Percentiles rank a stretch among this genome's conserved stretches.
These are phyloP conservation scores for Brachymystax lenok DNA, from an alignment of 2,797 vertebrate genomes.

Conservation along the genomic window DNA sequence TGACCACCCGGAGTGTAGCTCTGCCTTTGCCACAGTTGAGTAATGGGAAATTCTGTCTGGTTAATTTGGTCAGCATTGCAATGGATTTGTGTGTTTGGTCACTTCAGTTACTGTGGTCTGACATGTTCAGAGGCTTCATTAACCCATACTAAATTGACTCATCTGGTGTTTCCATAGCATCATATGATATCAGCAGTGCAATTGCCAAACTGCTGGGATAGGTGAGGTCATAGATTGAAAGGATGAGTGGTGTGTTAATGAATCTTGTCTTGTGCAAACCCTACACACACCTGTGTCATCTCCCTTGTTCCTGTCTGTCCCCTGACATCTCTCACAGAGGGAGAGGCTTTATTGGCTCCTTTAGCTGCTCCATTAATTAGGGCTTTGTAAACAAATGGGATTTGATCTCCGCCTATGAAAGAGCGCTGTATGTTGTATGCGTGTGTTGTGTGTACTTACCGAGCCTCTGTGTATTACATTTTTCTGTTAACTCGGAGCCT, in stretches of 20 bases:
- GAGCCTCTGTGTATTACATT: slow-evolving; percentile 11
- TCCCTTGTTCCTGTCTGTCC: neutral
- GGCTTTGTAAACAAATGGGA: slow-evolving; percentile 52
- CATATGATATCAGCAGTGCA: neutral
- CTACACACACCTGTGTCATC: neutral
- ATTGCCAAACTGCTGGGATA: neutral
- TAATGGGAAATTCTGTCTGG: neutral
- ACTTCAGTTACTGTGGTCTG: neutral
- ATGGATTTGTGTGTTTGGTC: neutral
- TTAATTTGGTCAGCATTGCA: neutral
- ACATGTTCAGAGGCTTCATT: neutral
- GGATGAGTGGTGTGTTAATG: neutral
- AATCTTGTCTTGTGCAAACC: too few species aligned
- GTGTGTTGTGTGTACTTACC: neutral
- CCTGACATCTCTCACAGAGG: neutral
- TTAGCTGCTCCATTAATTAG: slow-evolving; percentile 41
- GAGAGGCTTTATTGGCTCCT: slow-evolving; percentile 29
- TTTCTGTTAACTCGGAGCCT: neutral
- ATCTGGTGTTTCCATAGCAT: neutral
- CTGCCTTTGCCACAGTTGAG: neutral
- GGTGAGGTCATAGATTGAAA: neutral
- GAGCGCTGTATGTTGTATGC: too few species aligned
- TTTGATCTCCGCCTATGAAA: neutral
- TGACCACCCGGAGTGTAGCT: neutral
- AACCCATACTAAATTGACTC: neutral